A percentile compares a stretch with the other conserved stretches of the same genome.
phyloP scores from a whole-genome alignment of 2,797 vertebrate species.

The Lepus townsendii region DNA sequence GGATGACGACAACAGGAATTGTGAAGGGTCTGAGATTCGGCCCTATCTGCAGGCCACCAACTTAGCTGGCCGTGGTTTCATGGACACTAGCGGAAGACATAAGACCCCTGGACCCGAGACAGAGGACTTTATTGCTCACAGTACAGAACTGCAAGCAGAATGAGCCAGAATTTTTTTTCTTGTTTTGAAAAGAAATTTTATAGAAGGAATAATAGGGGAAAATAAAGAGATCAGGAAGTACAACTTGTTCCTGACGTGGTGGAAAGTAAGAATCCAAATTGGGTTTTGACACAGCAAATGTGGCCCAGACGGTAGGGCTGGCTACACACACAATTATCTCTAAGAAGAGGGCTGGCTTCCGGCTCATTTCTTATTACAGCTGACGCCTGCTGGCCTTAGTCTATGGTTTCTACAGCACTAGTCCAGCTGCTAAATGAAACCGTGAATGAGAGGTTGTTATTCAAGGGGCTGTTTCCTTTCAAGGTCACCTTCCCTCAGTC shows the following conservation, averaged over 20 bases:
- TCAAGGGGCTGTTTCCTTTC: neutral
- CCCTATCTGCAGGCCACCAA: neutral
- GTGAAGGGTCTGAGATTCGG: neutral
- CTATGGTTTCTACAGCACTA: neutral
- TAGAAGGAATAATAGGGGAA: constrained; percentile 21
- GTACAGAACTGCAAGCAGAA: constrained; percentile 8
- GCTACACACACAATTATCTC: constrained; percentile 1
- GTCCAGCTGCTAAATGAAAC: constrained; percentile 32
- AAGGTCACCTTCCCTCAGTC: neutral
- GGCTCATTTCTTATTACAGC: neutral
- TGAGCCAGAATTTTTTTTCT: constrained; percentile 6
- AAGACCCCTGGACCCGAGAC: neutral
- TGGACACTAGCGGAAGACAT: neutral
- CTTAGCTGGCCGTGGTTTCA: neutral
- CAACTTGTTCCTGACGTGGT: constrained; percentile 57
- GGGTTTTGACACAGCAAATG: constrained; percentile 61
- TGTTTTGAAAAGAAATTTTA: constrained; percentile 63
- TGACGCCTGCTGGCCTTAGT: neutral
- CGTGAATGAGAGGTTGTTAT: neutral
- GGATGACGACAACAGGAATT: neutral
- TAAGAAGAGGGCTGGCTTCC: neutral
- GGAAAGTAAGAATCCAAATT: constrained; percentile 63
- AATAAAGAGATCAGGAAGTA: constrained; percentile 64
- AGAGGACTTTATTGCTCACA: constrained; percentile 5
- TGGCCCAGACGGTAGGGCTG: neutral